Conservation (phyloP, 2,888 invertebrate species). For the Rotaria sp. region DNA sequence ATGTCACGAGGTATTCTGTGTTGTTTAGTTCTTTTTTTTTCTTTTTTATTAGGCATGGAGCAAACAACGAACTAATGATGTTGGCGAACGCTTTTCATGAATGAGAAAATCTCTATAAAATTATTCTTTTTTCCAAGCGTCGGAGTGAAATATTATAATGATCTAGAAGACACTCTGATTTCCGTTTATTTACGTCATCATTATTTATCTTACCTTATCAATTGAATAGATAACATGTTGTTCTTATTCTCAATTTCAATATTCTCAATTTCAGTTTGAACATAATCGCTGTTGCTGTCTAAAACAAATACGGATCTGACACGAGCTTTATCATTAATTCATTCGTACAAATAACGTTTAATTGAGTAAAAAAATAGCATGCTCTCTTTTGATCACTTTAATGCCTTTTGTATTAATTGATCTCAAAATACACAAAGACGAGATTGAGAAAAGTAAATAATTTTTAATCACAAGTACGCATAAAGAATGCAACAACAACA, state of each 20-base stretch:
- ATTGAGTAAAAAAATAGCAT: not conserved
- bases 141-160: no score
- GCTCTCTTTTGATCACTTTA: not conserved
- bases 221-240: no score
- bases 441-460: not conserved
- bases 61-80: not conserved
- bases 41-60: not conserved
- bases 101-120: not conserved
- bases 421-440: conserved; percentile 12
- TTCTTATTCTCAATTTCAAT: no score
- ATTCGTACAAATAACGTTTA: not conserved
- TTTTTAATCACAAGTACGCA: not conserved
- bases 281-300: not conserved
- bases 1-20: not conserved
- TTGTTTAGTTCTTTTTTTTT: not conserved
- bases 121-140: not conserved
- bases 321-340: not conserved
- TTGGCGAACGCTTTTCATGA: no score
- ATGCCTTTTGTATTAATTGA: not conserved
- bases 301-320: not conserved
- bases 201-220: no score
- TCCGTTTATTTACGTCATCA: no score
- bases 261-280: not conserved
- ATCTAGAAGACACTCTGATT: no score
- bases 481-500: not conserved